A percentile compares a stretch with the other conserved stretches of the same genome.
phyloP scores from a whole-genome alignment of 2,888 invertebrate species.

The Parasteatoda lunata region DNA sequence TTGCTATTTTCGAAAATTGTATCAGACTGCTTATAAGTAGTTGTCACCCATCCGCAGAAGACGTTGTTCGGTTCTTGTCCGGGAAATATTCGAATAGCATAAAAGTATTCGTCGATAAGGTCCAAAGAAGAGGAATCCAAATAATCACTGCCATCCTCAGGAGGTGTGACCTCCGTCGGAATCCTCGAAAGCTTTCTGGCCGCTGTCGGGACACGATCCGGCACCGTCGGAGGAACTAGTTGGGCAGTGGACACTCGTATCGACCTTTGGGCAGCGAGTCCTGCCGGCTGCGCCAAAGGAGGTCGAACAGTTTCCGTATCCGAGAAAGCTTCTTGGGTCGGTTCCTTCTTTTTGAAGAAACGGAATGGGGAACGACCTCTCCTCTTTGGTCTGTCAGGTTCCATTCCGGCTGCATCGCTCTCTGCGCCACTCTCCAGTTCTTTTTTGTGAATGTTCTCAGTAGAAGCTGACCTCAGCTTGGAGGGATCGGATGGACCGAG shows the following conservation, averaged over 20 bases:
- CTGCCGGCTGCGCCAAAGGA: not conserved
- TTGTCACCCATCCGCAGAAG: slow-evolving; percentile 99
- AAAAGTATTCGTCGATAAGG: slow-evolving; percentile 98
- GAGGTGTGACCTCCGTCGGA: slow-evolving; percentile 56
- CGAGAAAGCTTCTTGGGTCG: slow-evolving; percentile 36
- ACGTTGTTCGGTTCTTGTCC: slow-evolving; percentile 96
- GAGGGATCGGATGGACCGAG: slow-evolving; percentile 55
- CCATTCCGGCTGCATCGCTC: slow-evolving; percentile 75
- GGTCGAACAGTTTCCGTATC: slow-evolving; percentile 12
- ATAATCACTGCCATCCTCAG: slow-evolving; percentile 60
- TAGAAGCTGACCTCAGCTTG: slow-evolving; percentile 65
- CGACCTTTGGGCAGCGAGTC: slow-evolving; percentile 2
- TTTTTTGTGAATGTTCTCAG: slow-evolving; percentile 69
- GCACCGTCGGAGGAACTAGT: slow-evolving; percentile 80
- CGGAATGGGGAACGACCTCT: slow-evolving; percentile 94
- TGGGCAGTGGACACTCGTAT: slow-evolving; percentile 72
- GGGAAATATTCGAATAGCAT: slow-evolving; percentile 87
- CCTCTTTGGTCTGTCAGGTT: slow-evolving; percentile 77
- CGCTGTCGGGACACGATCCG: slow-evolving; percentile 75
- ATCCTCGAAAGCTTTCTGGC: slow-evolving; percentile 63
- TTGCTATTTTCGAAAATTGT: slow-evolving; percentile 85
- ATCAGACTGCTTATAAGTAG: slow-evolving; percentile 82
- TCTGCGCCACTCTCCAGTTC: slow-evolving; percentile 49
- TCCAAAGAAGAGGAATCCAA: slow-evolving; percentile 88
- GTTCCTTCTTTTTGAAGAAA: slow-evolving; percentile 87